Conservation (phyloP, 1,140 invertebrate genomes). For the Hycleus phaleratus region DNA sequence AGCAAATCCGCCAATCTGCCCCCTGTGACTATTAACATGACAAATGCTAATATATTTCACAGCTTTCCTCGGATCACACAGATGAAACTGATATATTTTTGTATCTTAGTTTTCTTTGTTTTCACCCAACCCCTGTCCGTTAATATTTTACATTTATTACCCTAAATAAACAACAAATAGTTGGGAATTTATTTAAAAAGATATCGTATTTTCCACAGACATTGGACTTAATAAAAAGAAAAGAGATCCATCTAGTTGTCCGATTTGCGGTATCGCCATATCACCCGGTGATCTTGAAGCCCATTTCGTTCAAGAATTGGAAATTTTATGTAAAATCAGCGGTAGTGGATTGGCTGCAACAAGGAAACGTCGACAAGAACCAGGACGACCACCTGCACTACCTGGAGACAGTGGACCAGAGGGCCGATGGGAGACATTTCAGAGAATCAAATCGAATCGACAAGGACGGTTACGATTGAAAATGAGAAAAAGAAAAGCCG, state of each 20-base stretch:
- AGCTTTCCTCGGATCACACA: conserved; percentile 37
- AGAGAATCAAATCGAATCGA: conserved; percentile 72
- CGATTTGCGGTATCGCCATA: conserved; percentile 71
- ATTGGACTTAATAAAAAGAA: conserved; percentile 36
- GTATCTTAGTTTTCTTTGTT: conserved; percentile 35
- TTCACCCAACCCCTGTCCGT: conserved; percentile 11
- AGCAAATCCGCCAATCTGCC: conserved; percentile 38
- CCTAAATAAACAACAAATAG: background rate
- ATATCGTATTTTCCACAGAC: conserved; percentile 19
- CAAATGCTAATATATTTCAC: conserved; percentile 42
- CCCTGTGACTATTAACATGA: conserved; percentile 40
- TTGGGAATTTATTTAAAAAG: too few species aligned
- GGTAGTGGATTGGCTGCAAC: conserved; percentile 39
- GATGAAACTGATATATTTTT: conserved; percentile 40
- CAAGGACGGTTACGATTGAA: conserved; percentile 54
- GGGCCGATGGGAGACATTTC: conserved; percentile 77
- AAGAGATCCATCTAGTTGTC: conserved; percentile 54
- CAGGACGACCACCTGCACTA: conserved; percentile 41
- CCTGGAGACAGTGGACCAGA: conserved; percentile 52
- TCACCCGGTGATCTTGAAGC: conserved; percentile 66
- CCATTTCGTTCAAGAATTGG: conserved; percentile 72
- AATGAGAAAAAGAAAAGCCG: conserved; percentile 58
- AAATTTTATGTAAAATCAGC: conserved; percentile 61
- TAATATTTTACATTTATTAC: conserved; percentile 1
- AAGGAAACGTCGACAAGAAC: conserved; percentile 44